Conservation (phyloP, 1,140 invertebrate species). For the Aphis craccivora region DNA sequence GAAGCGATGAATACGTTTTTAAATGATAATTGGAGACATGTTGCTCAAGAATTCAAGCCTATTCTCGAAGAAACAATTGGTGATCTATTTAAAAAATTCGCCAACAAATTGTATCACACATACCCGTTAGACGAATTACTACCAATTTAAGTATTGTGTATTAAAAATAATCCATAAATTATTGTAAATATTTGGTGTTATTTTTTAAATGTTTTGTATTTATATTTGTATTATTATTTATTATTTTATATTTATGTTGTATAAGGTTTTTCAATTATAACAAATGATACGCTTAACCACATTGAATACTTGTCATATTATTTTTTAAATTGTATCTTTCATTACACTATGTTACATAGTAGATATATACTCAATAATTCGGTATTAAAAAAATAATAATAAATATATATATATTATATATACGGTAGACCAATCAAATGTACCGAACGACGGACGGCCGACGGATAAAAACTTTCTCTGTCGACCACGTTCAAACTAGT, state of each 20-base stretch:
- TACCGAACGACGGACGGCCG: not conserved
- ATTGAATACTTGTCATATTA: not conserved
- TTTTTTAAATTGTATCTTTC: slow-evolving; percentile 1
- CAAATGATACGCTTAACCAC: slow-evolving; percentile 4
- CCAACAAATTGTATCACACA: slow-evolving; percentile 67
- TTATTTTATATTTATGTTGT: slow-evolving; percentile 3
- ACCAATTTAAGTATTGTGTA: slow-evolving; percentile 60
- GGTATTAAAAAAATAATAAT: slow-evolving; percentile 23
- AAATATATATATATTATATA: not conserved
- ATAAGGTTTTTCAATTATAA: slow-evolving; percentile 13
- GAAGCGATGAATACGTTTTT: slow-evolving; percentile 68
- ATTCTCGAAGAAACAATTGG: slow-evolving; percentile 66
- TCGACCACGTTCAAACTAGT: slow-evolving; percentile 53
- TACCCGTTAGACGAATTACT: slow-evolving; percentile 64
- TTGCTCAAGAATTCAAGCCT: slow-evolving; percentile 66
- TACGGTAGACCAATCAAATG: slow-evolving; percentile 23
- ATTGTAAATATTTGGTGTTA: slow-evolving; percentile 26
- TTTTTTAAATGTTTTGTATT: not conserved
- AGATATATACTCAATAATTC: not conserved
- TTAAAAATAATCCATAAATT: not conserved
- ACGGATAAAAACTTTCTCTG: slow-evolving; percentile 51
- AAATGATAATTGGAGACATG: slow-evolving; percentile 69
- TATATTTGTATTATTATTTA: slow-evolving; percentile 13
- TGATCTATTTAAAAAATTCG: slow-evolving; percentile 67
- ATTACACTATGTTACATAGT: not conserved